These are phyloP conservation scores for Troglohyphantes excavatus DNA, from an alignment of 2,888 invertebrate species.

Conservation along the genomic window DNA sequence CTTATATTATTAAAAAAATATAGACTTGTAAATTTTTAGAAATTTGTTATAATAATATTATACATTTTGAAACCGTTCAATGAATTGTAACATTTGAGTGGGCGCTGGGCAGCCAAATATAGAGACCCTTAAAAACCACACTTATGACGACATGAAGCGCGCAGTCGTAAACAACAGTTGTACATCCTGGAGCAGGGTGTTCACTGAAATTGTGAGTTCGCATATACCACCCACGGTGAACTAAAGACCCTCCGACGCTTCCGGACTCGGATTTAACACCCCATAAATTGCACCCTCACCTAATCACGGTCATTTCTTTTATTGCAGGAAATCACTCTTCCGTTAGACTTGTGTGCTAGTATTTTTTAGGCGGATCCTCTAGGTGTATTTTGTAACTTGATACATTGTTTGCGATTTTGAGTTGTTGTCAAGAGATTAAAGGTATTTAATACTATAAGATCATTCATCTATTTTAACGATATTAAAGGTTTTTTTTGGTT, in stretches of 20 bases:
- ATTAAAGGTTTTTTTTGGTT: too few species aligned
- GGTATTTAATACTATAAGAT: too few species aligned
- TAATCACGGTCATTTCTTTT: conserved; percentile 39
- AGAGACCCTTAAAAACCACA: neutral
- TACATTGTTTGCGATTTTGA: too few species aligned
- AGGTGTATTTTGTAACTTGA: neutral
- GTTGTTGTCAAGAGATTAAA: too few species aligned
- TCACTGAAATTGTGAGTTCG: conserved; percentile 29
- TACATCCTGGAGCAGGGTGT: neutral
- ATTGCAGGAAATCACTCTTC: neutral
- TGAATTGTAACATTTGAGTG: too few species aligned
- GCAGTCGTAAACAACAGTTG: conserved; percentile 52
- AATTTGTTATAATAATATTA: too few species aligned
- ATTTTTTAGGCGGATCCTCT: neutral
- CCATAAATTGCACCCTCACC: neutral
- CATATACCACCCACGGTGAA: conserved; percentile 69
- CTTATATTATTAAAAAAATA: too few species aligned
- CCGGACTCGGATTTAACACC: conserved; percentile 39
- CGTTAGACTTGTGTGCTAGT: neutral
- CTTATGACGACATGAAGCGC: neutral
- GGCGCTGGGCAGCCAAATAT: conserved; percentile 1
- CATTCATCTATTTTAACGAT: too few species aligned
- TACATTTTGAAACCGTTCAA: too few species aligned
- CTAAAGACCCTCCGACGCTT: conserved; percentile 21
- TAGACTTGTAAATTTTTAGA: too few species aligned